These are phyloP conservation scores for Megalops cyprinoides DNA, from an alignment of 2,797 vertebrate species.

Conservation along the genomic window DNA sequence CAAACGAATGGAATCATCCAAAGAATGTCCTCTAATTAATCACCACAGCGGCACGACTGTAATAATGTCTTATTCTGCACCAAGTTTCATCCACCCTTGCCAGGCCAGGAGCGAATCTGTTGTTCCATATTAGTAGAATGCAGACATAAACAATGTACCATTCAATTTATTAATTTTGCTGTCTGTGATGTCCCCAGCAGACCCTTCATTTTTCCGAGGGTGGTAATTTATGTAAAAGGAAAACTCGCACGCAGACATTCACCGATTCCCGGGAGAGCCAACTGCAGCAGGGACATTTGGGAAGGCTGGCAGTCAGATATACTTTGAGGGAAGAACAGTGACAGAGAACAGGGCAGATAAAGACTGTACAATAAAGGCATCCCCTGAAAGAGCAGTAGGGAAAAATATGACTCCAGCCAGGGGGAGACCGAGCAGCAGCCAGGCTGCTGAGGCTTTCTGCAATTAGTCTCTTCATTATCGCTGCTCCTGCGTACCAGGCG, in stretches of 20 bases:
- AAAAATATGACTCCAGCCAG: not conserved
- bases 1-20: not conserved
- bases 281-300: no score
- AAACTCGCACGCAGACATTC: slow-evolving; percentile 5
- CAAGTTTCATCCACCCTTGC: not conserved
- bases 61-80: not conserved
- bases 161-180: slow-evolving; percentile 2
- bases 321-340: slow-evolving; percentile 7
- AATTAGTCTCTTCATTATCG: not conserved
- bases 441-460: not conserved
- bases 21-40: not conserved
- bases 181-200: slow-evolving; percentile 9
- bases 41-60: not conserved
- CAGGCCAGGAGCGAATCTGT: not conserved
- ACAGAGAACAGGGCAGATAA: not conserved
- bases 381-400: not conserved
- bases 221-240: slow-evolving; percentile 48
- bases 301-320: slow-evolving; percentile 23
- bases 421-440: not conserved
- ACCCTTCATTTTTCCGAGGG: slow-evolving; percentile 55
- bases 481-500: not conserved
- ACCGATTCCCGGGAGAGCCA: not conserved
- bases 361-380: not conserved
- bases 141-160: not conserved
- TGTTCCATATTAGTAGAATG: not conserved